Conservation (phyloP, 2,888 invertebrate species). For the Malthinus seriepunctatus region DNA sequence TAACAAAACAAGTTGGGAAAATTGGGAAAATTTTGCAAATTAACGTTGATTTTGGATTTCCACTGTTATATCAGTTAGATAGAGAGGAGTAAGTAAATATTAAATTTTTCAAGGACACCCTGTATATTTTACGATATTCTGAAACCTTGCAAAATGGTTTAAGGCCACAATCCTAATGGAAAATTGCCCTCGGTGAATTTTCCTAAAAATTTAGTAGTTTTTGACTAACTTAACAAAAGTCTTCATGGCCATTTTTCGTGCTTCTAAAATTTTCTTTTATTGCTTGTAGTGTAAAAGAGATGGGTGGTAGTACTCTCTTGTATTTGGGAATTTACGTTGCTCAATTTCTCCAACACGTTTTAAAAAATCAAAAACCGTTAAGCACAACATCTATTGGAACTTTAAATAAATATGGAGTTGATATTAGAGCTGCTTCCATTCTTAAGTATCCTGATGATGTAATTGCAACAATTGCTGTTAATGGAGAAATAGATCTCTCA, state of each 20-base stretch:
- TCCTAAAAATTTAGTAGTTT: too few relatives aligned
- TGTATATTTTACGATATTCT: too few relatives aligned
- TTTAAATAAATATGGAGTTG: slow-evolving; percentile 72
- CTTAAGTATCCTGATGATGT: slow-evolving; percentile 66
- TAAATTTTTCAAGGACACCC: too few relatives aligned
- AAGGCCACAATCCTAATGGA: too few relatives aligned
- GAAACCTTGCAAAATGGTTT: too few relatives aligned
- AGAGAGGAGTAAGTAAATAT: slow-evolving; percentile 68
- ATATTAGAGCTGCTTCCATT: slow-evolving; percentile 67
- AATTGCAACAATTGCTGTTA: slow-evolving; percentile 66
- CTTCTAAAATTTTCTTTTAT: slow-evolving; percentile 16
- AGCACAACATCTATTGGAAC: slow-evolving; percentile 70
- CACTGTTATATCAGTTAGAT: slow-evolving; percentile 57
- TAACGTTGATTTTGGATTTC: slow-evolving; percentile 70
- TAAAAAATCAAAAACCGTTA: slow-evolving; percentile 67
- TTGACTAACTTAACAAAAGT: too few relatives aligned
- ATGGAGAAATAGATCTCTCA: slow-evolving; percentile 60
- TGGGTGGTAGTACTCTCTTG: slow-evolving; percentile 78
- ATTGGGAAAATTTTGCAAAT: slow-evolving; percentile 75
- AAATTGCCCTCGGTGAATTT: too few relatives aligned
- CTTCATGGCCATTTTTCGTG: slow-evolving; percentile 11
- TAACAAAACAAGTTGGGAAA: slow-evolving; percentile 70
- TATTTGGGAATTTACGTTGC: slow-evolving; percentile 79
- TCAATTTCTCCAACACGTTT: slow-evolving; percentile 73
- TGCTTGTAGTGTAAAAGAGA: slow-evolving; percentile 45